Evolutionary conservation across 2,113 vertebrate genomes (phyloP), one percentile per base, ranked within the genome.

Genomic region (Pristiophorus japonicus): DNA sequence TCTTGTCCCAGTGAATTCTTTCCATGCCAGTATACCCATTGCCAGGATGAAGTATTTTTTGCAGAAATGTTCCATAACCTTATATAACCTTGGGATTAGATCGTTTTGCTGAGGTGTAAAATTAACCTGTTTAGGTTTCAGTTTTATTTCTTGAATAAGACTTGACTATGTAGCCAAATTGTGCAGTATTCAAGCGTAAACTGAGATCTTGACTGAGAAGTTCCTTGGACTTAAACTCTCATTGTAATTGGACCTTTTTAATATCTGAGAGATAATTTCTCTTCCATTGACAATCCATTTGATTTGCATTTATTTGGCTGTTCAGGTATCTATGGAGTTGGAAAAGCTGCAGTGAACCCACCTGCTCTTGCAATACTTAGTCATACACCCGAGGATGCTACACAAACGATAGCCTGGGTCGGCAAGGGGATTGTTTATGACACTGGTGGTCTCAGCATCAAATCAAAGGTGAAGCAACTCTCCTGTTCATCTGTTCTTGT

Each of bases 381-480:
- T 51, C 65, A 96, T 34, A 95, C 66, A 30, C 95, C 95, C 34
- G 85, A 95, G 24, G 87, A 73, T 62, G 95, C 95, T 90, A 96
- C 95, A 34, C 95, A 95, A 88, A 96, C 95, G 62, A 95, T 96
- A 66, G 95, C 95, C 87, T 96, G 95, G 95, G 75, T 96, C 20
- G 95, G 95, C 47, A 96, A 95, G 85, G 95, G 95, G 30, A 93
- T 96, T 12, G 95, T 96, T n/a, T 96, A 96, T 59, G 67, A 96
- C 85, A 95, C 95, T 27, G 95, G 95, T 30, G 95, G 95, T 42
- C 88, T 96, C 85, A 92, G 85, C 78, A 95, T 96, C 47, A 96
- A 96, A 95, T 95, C 84, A 45, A 96, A 96, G 88, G 95, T 96
- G 95, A 95, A 67, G 14, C 27, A n/a, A 34, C 30, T 55, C 59